Base-by-base conservation (phyloP, 2,888 invertebrate species). In the Harpalus rufipes region DNA sequence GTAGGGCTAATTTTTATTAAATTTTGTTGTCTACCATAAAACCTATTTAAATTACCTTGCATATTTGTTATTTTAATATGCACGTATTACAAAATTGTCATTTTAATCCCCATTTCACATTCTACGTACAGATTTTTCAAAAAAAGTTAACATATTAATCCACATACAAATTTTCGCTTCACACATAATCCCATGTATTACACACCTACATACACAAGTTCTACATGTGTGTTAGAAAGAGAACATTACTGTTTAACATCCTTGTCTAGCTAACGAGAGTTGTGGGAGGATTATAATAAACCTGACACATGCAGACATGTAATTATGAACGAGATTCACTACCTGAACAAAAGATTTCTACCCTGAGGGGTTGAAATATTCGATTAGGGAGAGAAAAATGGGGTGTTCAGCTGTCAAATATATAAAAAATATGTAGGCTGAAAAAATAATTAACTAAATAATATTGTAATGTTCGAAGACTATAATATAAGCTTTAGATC, bases 301-400 rank as follows among this genome's bases (percentile, higher is more conserved):
- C 21, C 61, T 61, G 61, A 61, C 61, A 61, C 61, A 61, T 61
- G 21, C 61, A 61, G 61, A 61, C 61, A 61, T 61, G 61, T 51
- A 51, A 51, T 51, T 51, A 51, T 12, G 12, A 8, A 12, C 44
- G 12, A 12, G 44, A 12, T 51, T 32, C 32, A 32, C 32, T 32
- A 51, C 44, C 44, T 51, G 44, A 51, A 51, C 44, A 51, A 51
- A 51, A 10, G 44, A 51, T 51, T 51, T 12, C 44, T 32, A 32
- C 32, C 32, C 32, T 32, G 32, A 32, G 32, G 32, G 32, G 32
- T 32, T 32, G 32, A 32, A 32, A 32, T 32, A 32, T 32, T 32
- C 32, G 32, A 32, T 32, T 32, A 32, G 32, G 32, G 32, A 32
- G 32, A 32, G 32, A 32, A 32, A 32, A 32, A 32, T 32, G 32